Conservation (phyloP, 1,140 invertebrate genomes). For the Cotesia chilonis region DNA sequence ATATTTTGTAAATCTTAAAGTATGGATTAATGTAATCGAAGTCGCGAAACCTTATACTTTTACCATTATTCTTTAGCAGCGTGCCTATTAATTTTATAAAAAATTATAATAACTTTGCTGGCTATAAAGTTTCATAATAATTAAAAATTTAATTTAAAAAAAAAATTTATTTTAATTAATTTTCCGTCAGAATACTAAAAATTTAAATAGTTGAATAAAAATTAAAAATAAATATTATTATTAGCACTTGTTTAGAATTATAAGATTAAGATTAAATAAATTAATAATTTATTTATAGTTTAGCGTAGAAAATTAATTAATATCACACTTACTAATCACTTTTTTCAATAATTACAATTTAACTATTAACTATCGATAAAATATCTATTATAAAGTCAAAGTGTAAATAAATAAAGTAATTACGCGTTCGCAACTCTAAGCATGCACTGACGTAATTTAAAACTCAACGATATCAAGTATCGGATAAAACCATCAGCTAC, state of each 20-base stretch:
- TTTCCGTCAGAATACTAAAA: too few relatives aligned
- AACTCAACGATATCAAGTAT: constrained; percentile 10
- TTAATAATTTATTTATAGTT: too few relatives aligned
- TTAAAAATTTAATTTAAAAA: too few relatives aligned
- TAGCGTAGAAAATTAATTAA: too few relatives aligned
- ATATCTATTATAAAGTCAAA: neutral
- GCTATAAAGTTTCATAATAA: too few relatives aligned
- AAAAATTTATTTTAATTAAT: too few relatives aligned
- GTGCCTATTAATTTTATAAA: too few relatives aligned
- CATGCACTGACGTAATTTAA: constrained; percentile 6
- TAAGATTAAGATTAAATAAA: too few relatives aligned
- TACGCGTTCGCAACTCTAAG: neutral
- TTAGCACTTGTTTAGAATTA: too few relatives aligned
- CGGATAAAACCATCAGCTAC: constrained; percentile 2
- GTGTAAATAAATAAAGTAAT: constrained; percentile 1
- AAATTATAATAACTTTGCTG: too few relatives aligned
- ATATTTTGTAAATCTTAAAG: constrained; percentile 4
- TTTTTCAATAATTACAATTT: neutral
- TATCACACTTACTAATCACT: neutral
- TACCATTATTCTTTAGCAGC: neutral
- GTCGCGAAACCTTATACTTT: constrained; percentile 52
- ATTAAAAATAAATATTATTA: too few relatives aligned
- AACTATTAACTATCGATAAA: neutral
- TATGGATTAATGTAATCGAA: constrained; percentile 48
- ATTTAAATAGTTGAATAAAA: too few relatives aligned